Evolutionary conservation across 2,797 vertebrate species (phyloP).

Genomic region (Schizopygopsis malacanthus): DNA sequence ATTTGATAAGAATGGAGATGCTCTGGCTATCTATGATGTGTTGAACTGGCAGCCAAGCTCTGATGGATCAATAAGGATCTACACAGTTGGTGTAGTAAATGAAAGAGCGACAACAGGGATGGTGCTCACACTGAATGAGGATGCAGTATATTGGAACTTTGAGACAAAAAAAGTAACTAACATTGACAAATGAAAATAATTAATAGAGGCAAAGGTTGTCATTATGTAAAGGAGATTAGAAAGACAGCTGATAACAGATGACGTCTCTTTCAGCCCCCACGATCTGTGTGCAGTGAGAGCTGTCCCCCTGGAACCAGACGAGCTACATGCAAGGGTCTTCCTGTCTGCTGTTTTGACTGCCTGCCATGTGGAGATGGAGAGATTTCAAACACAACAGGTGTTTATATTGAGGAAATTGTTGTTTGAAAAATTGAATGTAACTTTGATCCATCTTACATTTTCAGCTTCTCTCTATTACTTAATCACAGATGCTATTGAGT

Average conservation of each 20-base stretch:
- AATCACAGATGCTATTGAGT: conserved; percentile 8
- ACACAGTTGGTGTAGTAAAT: conserved; percentile 63
- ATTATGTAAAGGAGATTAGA: neutral
- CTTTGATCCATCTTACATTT: neutral
- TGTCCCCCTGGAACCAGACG: conserved; percentile 56
- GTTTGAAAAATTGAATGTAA: neutral
- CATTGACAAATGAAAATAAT: neutral
- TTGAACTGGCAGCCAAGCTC: conserved; percentile 75
- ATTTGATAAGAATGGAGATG: conserved; percentile 75
- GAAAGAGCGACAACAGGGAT: neutral
- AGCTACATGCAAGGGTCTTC: conserved; percentile 49
- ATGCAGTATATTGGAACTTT: conserved; percentile 30
- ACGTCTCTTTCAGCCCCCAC: neutral
- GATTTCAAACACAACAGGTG: conserved; percentile 47
- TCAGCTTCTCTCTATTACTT: neutral
- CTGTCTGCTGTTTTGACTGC: conserved; percentile 40
- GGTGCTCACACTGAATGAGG: conserved; percentile 3
- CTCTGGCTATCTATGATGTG: conserved; percentile 75
- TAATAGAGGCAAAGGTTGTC: neutral
- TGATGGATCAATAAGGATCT: conserved; percentile 64
- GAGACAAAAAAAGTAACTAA: neutral
- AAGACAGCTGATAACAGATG: neutral
- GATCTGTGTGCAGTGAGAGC: conserved; percentile 16
- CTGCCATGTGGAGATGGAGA: conserved; percentile 41
- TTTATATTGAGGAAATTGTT: neutral